phyloP scores from a whole-genome alignment of 2,113 vertebrate species.

The Gorsachius goisagi region DNA sequence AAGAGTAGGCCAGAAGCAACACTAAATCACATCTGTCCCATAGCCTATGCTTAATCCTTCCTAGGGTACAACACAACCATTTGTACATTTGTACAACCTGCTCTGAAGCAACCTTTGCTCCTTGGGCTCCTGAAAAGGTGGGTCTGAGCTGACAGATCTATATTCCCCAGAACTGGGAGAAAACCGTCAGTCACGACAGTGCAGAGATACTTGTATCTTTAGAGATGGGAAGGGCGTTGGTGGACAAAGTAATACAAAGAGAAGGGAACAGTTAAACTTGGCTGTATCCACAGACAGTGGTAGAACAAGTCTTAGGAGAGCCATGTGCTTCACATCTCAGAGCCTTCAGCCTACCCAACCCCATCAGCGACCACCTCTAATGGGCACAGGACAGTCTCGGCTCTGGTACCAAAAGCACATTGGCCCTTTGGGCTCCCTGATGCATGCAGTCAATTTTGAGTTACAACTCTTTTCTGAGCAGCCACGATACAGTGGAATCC shows the following conservation, averaged over 20 bases:
- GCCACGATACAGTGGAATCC: neutral
- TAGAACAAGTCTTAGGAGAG: neutral
- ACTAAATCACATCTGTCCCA: neutral
- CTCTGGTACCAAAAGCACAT: neutral
- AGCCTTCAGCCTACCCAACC: neutral
- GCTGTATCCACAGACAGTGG: neutral
- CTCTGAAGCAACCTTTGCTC: neutral
- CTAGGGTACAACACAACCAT: neutral
- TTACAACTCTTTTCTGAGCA: neutral
- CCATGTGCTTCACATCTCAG: neutral
- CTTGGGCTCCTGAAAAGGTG: neutral
- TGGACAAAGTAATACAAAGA: neutral
- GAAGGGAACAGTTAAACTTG: neutral
- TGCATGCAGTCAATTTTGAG: neutral
- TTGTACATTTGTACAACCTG: neutral
- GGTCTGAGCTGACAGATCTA: neutral
- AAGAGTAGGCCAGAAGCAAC: neutral
- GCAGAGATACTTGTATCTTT: neutral
- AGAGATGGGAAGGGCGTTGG: neutral
- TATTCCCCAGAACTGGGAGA: neutral
- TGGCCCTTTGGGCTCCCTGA: neutral
- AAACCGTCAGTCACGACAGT: neutral
- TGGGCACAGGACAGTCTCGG: neutral
- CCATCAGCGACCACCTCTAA: neutral
- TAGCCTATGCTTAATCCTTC: neutral